Evolutionary conservation across 2,888 invertebrate genomes (phyloP), one percentile per base, ranked within the genome.

Genomic region (Drosophila formosana): DNA sequence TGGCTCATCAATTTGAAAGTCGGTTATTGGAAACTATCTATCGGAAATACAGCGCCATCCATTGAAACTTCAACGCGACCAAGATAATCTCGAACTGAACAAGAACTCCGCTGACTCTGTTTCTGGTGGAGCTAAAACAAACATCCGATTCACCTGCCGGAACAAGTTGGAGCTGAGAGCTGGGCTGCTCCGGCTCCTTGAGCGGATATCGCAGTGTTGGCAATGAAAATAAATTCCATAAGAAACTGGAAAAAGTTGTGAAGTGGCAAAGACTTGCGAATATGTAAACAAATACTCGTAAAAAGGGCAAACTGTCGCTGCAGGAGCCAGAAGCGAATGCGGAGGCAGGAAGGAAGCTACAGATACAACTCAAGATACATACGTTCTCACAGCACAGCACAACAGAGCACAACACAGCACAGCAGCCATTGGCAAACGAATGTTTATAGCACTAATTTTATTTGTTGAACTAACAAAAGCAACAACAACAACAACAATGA

Each of bases 361-460:
- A 52, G 25, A 55, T 18, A 56, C 32, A 52, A 41, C 39, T 41
- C 13, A 18, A 41, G 39, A 41, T 41, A 41, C 18, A 41, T 41
- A 41, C 39, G 39, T 43, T 26, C 39, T 26, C 39, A 28, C 34
- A 49, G 55, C 70, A 53, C 9, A 28, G 39, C 28, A 18, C 18
- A 18, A 18, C 1, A 18, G 18, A 18, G 18, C 18, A 18, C 18
- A 18, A 18, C 18, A 18, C 18, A 18, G 18, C 18, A 18, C 18
- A 47, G 56, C 70, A 58, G 71, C 49, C 78, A 66, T 85, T 73
- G 73, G 61, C 74, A 77, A 80, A 64, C 82, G 82, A 83, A 88
- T 88, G 86, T 88, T 83, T 83, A 88, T 88, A 71, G 83, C 85
- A 85, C 82, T 83, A 83, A 83, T 83, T 83, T 85, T 88, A 88